phyloP scores from a whole-genome alignment of 2,797 vertebrate genomes.

The Cirrhinus molitorella region DNA sequence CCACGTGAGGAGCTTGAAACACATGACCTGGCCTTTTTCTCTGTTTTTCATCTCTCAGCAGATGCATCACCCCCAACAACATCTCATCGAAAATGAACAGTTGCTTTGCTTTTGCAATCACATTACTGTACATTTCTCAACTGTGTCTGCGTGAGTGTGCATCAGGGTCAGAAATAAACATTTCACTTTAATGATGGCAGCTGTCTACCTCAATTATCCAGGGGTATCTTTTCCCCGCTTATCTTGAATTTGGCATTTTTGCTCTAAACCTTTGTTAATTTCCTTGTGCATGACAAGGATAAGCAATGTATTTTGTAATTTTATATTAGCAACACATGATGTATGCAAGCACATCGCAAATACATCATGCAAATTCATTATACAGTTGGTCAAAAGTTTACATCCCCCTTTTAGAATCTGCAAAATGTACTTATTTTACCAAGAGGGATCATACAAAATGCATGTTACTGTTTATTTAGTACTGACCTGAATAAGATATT shows the following conservation, averaged over 20 bases:
- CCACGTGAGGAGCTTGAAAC: conserved; percentile 42
- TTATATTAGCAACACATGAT: background rate
- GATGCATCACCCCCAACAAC: background rate
- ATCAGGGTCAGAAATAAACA: background rate
- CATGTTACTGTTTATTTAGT: no score
- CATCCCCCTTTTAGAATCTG: no score
- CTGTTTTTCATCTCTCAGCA: conserved; percentile 18
- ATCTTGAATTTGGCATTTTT: background rate
- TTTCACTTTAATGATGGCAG: background rate
- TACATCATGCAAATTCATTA: background rate
- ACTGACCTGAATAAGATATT: no score
- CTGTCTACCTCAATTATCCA: background rate
- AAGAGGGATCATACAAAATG: no score
- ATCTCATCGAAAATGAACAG: background rate
- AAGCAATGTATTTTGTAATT: background rate
- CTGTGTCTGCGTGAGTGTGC: background rate
- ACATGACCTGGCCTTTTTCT: conserved; percentile 39
- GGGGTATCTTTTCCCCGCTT: background rate
- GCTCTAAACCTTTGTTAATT: no score
- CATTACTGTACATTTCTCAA: background rate
- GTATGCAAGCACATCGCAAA: background rate
- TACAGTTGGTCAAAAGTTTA: no score
- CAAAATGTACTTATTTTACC: no score
- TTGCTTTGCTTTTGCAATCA: background rate
- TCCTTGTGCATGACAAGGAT: background rate